Percentiles rank a stretch among this genome's conserved stretches.
These are phyloP conservation scores for Gobius niger DNA, from an alignment of 2,113 vertebrate species.

Conservation along the genomic window DNA sequence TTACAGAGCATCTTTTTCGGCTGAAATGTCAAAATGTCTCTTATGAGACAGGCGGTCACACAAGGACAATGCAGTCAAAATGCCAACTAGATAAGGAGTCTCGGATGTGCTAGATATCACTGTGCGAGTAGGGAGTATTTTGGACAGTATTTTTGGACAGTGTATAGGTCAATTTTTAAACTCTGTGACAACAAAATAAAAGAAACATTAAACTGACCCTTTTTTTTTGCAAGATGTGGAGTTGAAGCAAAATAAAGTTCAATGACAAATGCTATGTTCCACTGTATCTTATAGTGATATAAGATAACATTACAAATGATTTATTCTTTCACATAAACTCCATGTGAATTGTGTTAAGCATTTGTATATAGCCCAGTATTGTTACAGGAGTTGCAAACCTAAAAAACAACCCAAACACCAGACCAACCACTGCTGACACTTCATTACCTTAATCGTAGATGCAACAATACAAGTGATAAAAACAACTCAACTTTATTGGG, in stretches of 20 bases:
- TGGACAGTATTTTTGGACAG: background rate
- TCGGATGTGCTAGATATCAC: background rate
- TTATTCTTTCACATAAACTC: background rate
- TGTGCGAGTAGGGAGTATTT: background rate
- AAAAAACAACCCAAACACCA: too few relatives aligned
- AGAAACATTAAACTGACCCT: background rate
- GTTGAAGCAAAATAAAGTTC: background rate
- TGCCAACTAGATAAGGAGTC: constrained; percentile 2
- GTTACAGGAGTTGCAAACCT: too few relatives aligned
- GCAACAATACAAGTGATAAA: too few relatives aligned
- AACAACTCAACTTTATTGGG: too few relatives aligned
- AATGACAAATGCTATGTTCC: too few relatives aligned
- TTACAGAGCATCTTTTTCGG: constrained; percentile 7
- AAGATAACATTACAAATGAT: too few relatives aligned
- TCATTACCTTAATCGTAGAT: too few relatives aligned
- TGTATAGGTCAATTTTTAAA: background rate
- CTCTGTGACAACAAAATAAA: background rate
- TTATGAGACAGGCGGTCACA: background rate
- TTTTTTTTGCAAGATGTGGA: background rate
- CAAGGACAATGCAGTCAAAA: constrained; percentile 11
- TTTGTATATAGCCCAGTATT: too few relatives aligned
- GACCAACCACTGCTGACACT: too few relatives aligned
- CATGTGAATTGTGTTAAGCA: background rate
- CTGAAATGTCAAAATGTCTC: constrained; percentile 13
- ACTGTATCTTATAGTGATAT: too few relatives aligned